phyloP scores from a whole-genome alignment of 2,113 vertebrate genomes.

The Clarias batrachus region DNA sequence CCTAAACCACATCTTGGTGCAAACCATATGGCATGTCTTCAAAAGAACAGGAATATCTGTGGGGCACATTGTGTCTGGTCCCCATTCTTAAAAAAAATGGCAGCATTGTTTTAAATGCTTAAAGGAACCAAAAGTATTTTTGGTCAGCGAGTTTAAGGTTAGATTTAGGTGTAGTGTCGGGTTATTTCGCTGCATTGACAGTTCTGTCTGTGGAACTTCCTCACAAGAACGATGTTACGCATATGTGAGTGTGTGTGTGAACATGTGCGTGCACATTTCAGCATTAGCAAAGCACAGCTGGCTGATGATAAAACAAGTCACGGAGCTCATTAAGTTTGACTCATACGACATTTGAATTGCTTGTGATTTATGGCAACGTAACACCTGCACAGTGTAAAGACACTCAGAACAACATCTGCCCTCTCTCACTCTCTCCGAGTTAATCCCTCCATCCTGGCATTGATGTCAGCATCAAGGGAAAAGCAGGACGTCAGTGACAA shows the following conservation, averaged over 20 bases:
- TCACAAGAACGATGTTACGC: neutral
- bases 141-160: neutral
- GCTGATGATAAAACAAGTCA: neutral
- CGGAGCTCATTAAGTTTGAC: neutral
- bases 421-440: too few species aligned
- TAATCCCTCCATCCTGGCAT: slow-evolving; percentile 1
- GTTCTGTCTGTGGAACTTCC: neutral
- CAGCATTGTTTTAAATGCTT: neutral
- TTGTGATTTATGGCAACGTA: neutral
- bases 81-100: neutral
- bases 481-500: neutral
- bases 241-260: neutral
- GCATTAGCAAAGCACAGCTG: neutral
- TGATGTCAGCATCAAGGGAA: neutral
- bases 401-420: neutral
- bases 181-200: neutral
- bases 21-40: neutral
- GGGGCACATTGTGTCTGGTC: neutral
- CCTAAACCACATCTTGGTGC: neutral
- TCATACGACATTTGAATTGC: neutral
- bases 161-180: neutral
- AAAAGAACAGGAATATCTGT: neutral
- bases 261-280: too few species aligned
- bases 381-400: neutral
- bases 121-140: neutral